These are phyloP conservation scores for Wiebesia pumilae DNA, from an alignment of 1,140 invertebrate species.

Conservation along the genomic window DNA sequence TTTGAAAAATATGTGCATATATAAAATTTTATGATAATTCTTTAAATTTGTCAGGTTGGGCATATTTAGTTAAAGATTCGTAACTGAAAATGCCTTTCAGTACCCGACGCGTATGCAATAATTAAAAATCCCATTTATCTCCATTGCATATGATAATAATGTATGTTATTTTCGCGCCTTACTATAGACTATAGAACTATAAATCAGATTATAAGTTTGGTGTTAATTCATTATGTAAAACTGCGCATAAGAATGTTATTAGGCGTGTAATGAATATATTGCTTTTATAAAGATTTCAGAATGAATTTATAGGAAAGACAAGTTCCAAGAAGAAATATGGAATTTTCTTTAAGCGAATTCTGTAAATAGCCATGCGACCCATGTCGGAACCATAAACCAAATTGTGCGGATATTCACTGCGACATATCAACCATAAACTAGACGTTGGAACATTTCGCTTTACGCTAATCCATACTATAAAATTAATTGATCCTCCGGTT, in stretches of 20 bases:
- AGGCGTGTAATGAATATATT: background rate
- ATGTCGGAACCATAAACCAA: slow-evolving; percentile 8
- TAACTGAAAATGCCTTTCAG: too few relatives aligned
- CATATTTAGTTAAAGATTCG: too few relatives aligned
- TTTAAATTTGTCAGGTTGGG: too few relatives aligned
- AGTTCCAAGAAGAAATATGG: background rate
- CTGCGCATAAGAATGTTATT: background rate
- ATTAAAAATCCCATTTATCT: too few relatives aligned
- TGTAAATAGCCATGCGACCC: slow-evolving; percentile 6
- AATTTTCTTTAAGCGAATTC: background rate
- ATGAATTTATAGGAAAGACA: background rate
- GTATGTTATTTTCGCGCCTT: too few relatives aligned
- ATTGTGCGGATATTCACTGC: background rate
- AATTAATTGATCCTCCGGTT: background rate
- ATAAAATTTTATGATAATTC: too few relatives aligned
- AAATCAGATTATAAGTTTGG: too few relatives aligned
- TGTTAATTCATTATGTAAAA: background rate
- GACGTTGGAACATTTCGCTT: background rate
- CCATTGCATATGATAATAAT: too few relatives aligned
- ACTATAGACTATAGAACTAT: too few relatives aligned
- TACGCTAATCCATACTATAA: background rate
- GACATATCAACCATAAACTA: background rate
- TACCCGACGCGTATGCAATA: too few relatives aligned
- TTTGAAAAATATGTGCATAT: too few relatives aligned
- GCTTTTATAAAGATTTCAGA: background rate